Evolutionary conservation across 2,888 invertebrate species (phyloP), one percentile per base, ranked within the genome.

Genomic region (Pelosia muscerda): DNA sequence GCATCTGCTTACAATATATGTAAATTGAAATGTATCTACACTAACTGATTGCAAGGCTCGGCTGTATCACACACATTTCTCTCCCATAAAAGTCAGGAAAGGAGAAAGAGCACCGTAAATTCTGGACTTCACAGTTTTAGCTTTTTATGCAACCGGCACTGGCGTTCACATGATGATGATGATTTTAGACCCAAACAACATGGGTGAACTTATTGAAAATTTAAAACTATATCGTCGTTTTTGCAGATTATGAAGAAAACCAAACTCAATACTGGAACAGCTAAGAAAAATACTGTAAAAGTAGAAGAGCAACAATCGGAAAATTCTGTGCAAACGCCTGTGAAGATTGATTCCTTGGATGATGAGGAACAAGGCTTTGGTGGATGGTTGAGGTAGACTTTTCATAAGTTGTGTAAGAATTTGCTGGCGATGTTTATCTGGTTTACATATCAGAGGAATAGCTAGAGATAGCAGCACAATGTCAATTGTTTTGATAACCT

Each of bases 281-380:
- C 75, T 10, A 87, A 84, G 71, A 88, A 88, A 69, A 88, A 85
- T 75, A 68, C 82, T n/a, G 61, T 74, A 6, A 88, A 86, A 79
- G 63, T 72, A 42, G 85, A 87, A 60, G 80, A 81, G 22, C 84
- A 81, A 72, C 71, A 73, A 60, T 26, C 78, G 0, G 85, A 82
- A 31, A 74, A 74, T n/a, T 71, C 74, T 15, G 85, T 84, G 6
- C 81, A 73, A 49, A 68, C 66, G 2, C 68, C 78, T 2, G 74
- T 56, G 0, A 82, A 81, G 66, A 73, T 77, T 31, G 88, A 88
- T 67, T 83, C 86, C 11, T 81, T 93, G 53, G 94, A 94, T 70
- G 93, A 94, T 63, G 93, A 93, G 60, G 91, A 94, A 28, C 90
- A 91, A 75, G 94, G 94, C 5, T 94, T 94, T 72, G 92, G 94